Evolutionary conservation across 2,113 vertebrate species (phyloP), one percentile per base, ranked within the genome.

Genomic region (Aleadryas rufinucha): DNA sequence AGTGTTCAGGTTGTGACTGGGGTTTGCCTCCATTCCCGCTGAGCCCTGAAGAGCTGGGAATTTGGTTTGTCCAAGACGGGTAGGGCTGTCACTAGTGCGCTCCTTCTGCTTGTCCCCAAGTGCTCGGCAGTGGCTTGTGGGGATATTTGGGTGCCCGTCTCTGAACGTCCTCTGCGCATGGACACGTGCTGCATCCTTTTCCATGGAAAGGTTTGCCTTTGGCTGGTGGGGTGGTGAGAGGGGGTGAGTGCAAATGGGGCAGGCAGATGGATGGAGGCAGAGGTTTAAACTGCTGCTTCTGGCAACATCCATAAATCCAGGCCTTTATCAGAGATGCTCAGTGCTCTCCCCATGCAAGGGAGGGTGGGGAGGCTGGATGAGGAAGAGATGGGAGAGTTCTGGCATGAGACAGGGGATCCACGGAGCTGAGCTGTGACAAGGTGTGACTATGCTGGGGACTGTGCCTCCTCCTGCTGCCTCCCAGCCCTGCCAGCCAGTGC

Each of bases 361-460:
- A 69, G 18, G 16, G 9, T 65, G 45, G 23, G 23, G 19, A 63
- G 37, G 69, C 44, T 47, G 64, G 21, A 21, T 0, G 1, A 80
- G n/a, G 27, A 65, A n/a, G 56, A 72, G 47, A n/a, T n/a, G 10
- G 59, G 45, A 80, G 17, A 71, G 24, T 15, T 17, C 28, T 37
- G 69, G 64, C 20, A 16, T 4, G 44, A 30, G 56, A 8, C 2
- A 1, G 18, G 28, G 22, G 13, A 45, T 11, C 15, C 1, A 3
- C 3, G 6, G 27, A 79, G 28, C 42, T 8, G 6, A 59, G 14
- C 33, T 50, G 31, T 37, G 26, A 27, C 57, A 22, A 37, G 33
- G 33, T 0, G 1, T 35, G 60, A 6, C 42, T 26, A 30, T 57
- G 83, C 27, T 0, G 0, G 71, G 47, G 49, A 6, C 61, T 30